Percentiles rank a stretch among this genome's conserved stretches.
phyloP scores from a whole-genome alignment of 2,888 invertebrate species.

The Mesorhabditis sp. region DNA sequence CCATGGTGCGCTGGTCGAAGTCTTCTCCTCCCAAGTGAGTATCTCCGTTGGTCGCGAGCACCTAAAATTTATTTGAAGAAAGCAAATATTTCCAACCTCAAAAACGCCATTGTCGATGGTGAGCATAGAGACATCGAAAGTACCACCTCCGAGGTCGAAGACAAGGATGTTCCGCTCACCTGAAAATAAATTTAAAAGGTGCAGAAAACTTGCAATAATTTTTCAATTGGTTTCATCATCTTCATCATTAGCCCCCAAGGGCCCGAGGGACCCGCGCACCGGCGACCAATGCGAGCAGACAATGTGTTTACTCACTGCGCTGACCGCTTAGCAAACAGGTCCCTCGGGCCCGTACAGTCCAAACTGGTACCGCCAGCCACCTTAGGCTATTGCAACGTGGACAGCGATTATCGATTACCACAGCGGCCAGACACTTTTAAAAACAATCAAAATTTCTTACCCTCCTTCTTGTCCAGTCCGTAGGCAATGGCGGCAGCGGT shows the following conservation, averaged over 20 bases:
- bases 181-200: conserved; percentile 17
- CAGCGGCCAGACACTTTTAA: not conserved
- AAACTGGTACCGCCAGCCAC: conserved; percentile 5
- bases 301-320: conserved; percentile 14
- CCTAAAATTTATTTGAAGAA: not conserved
- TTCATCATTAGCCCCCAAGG: not conserved
- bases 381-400: not conserved
- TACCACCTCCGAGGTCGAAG: conserved; percentile 98
- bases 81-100: conserved; percentile 67
- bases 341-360: not conserved
- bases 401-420: no score
- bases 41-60: conserved; percentile 46
- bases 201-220: conserved; percentile 1
- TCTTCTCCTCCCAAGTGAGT: conserved; percentile 79
- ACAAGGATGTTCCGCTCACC: conserved; percentile 88
- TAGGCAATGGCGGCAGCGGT: conserved; percentile 58
- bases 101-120: conserved; percentile 99
- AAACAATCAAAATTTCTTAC: conserved; percentile 23
- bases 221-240: conserved; percentile 4
- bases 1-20: conserved; percentile 66
- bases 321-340: conserved; percentile 16
- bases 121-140: conserved; percentile 96
- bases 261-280: conserved; percentile 11
- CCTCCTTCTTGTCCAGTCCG: conserved; percentile 59
- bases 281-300: conserved; percentile 14